phyloP scores from a whole-genome alignment of 1,140 invertebrate species.

The Drosophila prosaltans region DNA sequence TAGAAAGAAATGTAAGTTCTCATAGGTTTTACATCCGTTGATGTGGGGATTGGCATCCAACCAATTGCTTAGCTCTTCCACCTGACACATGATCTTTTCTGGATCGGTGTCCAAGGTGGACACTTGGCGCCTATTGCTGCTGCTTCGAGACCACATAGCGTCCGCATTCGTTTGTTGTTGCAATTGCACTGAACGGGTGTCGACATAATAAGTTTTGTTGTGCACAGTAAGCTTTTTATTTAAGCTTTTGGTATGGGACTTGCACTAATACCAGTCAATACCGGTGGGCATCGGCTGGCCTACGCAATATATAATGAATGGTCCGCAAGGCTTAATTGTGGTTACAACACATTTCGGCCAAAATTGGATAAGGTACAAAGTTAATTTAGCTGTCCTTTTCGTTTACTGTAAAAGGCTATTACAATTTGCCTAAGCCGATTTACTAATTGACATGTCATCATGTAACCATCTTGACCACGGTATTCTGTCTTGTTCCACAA shows the following conservation, averaged over 20 bases:
- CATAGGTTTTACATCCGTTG: conserved; percentile 84
- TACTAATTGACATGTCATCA: neutral
- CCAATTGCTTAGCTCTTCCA: conserved; percentile 71
- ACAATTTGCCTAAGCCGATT: neutral
- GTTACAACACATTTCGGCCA: neutral
- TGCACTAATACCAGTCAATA: conserved; percentile 35
- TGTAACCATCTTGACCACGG: no score
- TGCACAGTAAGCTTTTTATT: conserved; percentile 45
- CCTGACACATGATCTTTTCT: conserved; percentile 46
- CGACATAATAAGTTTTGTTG: conserved; percentile 31
- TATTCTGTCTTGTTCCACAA: no score
- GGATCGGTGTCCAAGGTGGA: conserved; percentile 26
- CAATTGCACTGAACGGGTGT: conserved; percentile 39
- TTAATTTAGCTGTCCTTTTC: neutral
- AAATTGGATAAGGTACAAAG: conserved; percentile 23
- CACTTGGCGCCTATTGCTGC: conserved; percentile 29
- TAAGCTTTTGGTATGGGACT: conserved; percentile 37
- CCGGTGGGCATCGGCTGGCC: conserved; percentile 22
- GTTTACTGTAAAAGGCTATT: neutral
- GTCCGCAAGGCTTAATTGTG: conserved; percentile 41
- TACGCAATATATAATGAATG: conserved; percentile 43
- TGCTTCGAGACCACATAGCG: conserved; percentile 45
- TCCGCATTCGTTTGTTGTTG: conserved; percentile 22
- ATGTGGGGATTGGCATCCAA: conserved; percentile 70
- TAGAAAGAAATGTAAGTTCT: conserved; percentile 86